Base-by-base conservation (phyloP, 2,113 vertebrate genomes). In the Donacobius atricapilla region DNA sequence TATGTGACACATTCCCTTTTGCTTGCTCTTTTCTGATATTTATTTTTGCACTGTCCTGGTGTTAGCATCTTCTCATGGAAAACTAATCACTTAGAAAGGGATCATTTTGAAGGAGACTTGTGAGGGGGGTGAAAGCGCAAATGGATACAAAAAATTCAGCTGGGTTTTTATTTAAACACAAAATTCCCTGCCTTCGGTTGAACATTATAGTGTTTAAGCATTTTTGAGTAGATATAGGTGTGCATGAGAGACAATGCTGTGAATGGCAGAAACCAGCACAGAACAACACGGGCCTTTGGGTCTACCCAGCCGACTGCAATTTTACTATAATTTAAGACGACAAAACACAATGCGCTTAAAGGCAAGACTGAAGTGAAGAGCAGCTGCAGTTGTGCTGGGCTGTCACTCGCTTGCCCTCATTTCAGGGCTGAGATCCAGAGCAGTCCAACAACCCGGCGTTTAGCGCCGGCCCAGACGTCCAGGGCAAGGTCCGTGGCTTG, bases 21-120 rank as follows among this genome's bases (percentile, higher is more conserved):
- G 90, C 97, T 97, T 98, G 98, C 97, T 98, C 98, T 98, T 98
- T 98, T 97, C 92, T 94, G 87, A 42, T 97, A 93, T 95, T 94
- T 96, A 90, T 97, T 94, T 95, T 93, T 94, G 91, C 93, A 69
- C 65, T 51, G 75, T 82, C 51, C 96, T 91, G 80, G 80, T 60
- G 48, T 87, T 89, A 89, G 61, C 71, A 58, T 66, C 81, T 91
- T 87, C 89, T 84, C 42, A 20, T 39, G 64, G 72, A 83, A 90
- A 93, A 96, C 79, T 90, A 78, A 83, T 73, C 70, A 35, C 76
- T 72, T 91, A 80, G 93, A 96, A 93, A 73, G 50, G 51, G 19
- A 95, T 92, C 17, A 3, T 85, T 92, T 66, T 70, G 68, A 96
- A 90, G 70, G 57, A 84, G 60, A 83, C 44, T 88, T 60, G 30